These are phyloP conservation scores for Thamnophis elegans DNA, from an alignment of 2,797 vertebrate genomes.

Conservation along the genomic window DNA sequence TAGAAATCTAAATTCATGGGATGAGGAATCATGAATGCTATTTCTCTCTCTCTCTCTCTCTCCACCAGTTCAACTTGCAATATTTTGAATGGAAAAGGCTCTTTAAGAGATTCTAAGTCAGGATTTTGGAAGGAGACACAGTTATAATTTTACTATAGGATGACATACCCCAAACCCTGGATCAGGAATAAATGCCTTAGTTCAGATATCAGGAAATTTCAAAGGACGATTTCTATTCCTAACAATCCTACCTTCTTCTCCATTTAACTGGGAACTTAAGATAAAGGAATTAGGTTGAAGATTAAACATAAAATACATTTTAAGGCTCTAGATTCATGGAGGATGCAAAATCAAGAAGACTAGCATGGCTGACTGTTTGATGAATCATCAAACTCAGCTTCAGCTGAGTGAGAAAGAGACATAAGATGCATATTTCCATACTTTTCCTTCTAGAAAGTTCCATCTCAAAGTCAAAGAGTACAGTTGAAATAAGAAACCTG, in stretches of 20 bases:
- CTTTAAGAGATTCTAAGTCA: background rate
- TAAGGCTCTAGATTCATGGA: background rate
- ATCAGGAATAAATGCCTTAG: background rate
- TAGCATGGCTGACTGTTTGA: background rate
- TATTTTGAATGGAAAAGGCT: background rate
- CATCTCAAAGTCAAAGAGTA: background rate
- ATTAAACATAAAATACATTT: background rate
- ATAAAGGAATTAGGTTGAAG: background rate
- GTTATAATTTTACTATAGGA: background rate
- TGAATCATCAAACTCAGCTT: background rate
- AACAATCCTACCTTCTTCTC: background rate
- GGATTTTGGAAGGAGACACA: background rate
- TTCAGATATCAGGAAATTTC: background rate
- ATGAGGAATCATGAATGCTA: background rate
- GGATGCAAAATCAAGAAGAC: background rate
- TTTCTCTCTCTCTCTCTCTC: background rate
- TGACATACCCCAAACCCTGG: background rate
- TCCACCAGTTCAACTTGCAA: background rate
- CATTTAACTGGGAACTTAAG: too few species aligned
- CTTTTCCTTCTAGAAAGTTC: background rate
- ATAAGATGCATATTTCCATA: background rate
- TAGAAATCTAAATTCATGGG: background rate
- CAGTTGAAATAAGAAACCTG: background rate
- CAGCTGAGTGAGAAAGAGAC: background rate
- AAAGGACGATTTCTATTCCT: background rate